phyloP scores from a whole-genome alignment of 2,888 invertebrate species.

The Ectemnius cavifrons region DNA sequence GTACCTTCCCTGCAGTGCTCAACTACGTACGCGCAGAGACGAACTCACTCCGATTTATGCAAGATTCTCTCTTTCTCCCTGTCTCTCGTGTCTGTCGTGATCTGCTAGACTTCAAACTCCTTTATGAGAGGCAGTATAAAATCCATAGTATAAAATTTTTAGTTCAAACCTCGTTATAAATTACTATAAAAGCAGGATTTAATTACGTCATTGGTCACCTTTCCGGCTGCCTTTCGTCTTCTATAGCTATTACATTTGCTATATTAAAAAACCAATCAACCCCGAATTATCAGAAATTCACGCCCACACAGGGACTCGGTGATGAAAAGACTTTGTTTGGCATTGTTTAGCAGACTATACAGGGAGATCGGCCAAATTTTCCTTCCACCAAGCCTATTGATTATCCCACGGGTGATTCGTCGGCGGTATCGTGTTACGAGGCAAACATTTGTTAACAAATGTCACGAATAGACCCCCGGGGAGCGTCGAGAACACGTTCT shows the following conservation, averaged over 20 bases:
- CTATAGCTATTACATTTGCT: too few relatives aligned
- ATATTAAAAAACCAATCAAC: too few relatives aligned
- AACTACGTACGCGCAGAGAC: constrained; percentile 29
- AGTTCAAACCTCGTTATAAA: too few relatives aligned
- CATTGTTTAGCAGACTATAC: too few relatives aligned
- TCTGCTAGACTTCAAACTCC: too few relatives aligned
- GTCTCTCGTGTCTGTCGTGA: neutral
- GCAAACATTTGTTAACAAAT: constrained; percentile 71
- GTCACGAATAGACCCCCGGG: constrained; percentile 57
- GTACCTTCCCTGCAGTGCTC: constrained; percentile 28
- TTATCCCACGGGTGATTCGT: constrained; percentile 41
- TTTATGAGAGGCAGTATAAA: too few relatives aligned
- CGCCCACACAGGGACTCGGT: neutral
- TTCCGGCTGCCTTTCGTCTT: too few relatives aligned
- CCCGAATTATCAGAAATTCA: constrained; percentile 23
- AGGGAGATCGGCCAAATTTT: too few relatives aligned
- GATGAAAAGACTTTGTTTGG: neutral
- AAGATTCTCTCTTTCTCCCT: constrained; percentile 16
- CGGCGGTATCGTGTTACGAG: constrained; percentile 61
- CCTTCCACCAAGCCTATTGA: constrained; percentile 20
- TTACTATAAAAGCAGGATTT: too few relatives aligned
- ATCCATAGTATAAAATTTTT: too few relatives aligned
- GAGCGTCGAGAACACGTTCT: constrained; percentile 36
- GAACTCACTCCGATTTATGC: constrained; percentile 40
- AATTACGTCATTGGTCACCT: too few relatives aligned